A percentile compares a stretch with the other conserved stretches of the same genome.
These are phyloP conservation scores for Andrena bicolor DNA, from an alignment of 2,888 invertebrate genomes.

Conservation along the genomic window DNA sequence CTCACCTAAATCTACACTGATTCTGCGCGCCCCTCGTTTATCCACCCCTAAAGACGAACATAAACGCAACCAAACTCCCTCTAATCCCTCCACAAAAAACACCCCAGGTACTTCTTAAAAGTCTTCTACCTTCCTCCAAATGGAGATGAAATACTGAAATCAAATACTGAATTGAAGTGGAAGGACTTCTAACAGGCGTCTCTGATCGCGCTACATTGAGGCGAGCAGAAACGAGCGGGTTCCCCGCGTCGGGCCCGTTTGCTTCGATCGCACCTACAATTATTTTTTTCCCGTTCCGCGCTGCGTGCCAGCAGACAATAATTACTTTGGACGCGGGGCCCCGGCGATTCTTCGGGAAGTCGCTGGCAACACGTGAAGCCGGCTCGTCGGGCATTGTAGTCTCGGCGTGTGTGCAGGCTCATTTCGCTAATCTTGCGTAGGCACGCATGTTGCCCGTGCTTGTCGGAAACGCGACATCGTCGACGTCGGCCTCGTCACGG, in stretches of 20 bases:
- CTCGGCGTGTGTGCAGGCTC: conserved; percentile 51
- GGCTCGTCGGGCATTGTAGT: conserved; percentile 41
- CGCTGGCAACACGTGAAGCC: conserved; percentile 35
- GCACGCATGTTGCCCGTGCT: conserved; percentile 73
- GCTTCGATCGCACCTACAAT: conserved; percentile 50
- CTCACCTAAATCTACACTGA: no score
- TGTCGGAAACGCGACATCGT: conserved; percentile 74
- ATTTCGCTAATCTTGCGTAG: conserved; percentile 75
- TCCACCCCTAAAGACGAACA: no score
- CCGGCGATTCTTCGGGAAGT: conserved; percentile 60
- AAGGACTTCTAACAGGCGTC: background rate
- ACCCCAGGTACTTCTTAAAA: no score
- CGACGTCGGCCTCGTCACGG: conserved; percentile 74
- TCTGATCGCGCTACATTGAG: conserved; percentile 30
- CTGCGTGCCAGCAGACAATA: conserved; percentile 59
- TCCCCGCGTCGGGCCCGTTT: conserved; percentile 16
- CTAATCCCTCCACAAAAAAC: no score
- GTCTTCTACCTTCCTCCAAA: no score
- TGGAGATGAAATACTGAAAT: no score
- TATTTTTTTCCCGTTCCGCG: conserved; percentile 43
- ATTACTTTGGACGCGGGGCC: conserved; percentile 52
- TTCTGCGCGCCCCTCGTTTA: no score
- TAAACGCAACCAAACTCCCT: no score
- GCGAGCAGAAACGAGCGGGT: conserved; percentile 19
- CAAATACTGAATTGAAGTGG: no score